phyloP scores from a whole-genome alignment of 2,797 vertebrate genomes.

The Morelia viridis region DNA sequence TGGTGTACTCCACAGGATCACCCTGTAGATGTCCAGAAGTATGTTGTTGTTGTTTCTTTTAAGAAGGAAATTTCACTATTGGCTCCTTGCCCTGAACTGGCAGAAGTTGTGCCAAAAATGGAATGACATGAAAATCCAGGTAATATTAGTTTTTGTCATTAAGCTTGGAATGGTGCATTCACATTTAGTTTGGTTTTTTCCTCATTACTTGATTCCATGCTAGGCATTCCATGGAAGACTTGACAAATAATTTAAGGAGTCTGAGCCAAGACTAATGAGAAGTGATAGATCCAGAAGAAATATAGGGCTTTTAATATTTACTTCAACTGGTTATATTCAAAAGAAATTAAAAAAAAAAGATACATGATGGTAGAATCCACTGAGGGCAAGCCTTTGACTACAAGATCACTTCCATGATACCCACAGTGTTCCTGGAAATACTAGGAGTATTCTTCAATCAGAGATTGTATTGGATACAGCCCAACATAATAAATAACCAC shows the following conservation, averaged over 20 bases:
- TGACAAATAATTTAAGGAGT: neutral
- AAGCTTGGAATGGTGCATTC: neutral
- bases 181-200: neutral
- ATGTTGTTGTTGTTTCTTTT: neutral
- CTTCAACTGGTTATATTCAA: neutral
- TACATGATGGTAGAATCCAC: neutral
- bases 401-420: neutral
- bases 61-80: too few species aligned
- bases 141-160: neutral
- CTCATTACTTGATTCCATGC: neutral
- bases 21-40: neutral
- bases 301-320: neutral
- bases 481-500: neutral
- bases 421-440: neutral
- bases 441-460: neutral
- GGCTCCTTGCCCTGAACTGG: neutral
- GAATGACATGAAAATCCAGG: neutral
- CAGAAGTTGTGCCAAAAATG: neutral
- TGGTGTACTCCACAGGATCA: neutral
- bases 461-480: neutral
- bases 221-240: neutral
- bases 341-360: neutral
- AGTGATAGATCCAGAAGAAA: neutral
- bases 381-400: neutral
- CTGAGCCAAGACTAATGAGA: neutral